Evolutionary conservation across 1,140 invertebrate genomes (phyloP).

Genomic region (Drosophila prosaltans): DNA sequence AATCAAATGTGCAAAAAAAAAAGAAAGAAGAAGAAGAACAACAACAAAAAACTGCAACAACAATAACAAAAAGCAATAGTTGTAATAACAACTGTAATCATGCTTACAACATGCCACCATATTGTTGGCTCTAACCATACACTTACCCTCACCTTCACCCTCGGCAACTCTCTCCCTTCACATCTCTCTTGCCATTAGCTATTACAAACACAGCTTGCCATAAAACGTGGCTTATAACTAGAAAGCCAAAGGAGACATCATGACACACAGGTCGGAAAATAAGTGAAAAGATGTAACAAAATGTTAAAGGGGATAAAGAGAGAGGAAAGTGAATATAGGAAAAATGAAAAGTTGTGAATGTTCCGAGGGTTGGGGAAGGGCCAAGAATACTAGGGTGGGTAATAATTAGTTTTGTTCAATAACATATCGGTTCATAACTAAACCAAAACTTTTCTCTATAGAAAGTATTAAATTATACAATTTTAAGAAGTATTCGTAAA

Average conservation of each 20-base stretch:
- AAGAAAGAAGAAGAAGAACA: neutral
- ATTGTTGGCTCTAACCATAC: conserved; percentile 17
- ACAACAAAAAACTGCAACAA: conserved; percentile 12
- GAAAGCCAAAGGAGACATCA: neutral
- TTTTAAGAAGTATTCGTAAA: too few relatives aligned
- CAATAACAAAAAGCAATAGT: conserved; percentile 18
- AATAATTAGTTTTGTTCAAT: conserved; percentile 2
- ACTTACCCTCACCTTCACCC: neutral
- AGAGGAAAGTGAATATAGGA: too few relatives aligned
- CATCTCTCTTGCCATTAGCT: too few relatives aligned
- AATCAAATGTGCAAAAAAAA: conserved; percentile 19
- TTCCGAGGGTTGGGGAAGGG: neutral
- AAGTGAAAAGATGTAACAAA: conserved; percentile 4
- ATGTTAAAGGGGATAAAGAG: neutral
- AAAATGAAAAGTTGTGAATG: conserved; percentile 1
- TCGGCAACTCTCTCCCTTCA: too few relatives aligned
- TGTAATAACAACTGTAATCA: conserved; percentile 44
- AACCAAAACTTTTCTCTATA: too few relatives aligned
- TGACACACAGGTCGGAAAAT: conserved; percentile 1
- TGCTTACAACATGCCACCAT: conserved; percentile 33
- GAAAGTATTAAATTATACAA: too few relatives aligned
- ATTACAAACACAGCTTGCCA: neutral
- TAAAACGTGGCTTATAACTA: conserved; percentile 4
- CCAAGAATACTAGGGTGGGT: neutral
- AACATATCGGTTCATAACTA: too few relatives aligned